Base-by-base conservation (phyloP, 1,140 invertebrate genomes). In the Drosophila lini region DNA sequence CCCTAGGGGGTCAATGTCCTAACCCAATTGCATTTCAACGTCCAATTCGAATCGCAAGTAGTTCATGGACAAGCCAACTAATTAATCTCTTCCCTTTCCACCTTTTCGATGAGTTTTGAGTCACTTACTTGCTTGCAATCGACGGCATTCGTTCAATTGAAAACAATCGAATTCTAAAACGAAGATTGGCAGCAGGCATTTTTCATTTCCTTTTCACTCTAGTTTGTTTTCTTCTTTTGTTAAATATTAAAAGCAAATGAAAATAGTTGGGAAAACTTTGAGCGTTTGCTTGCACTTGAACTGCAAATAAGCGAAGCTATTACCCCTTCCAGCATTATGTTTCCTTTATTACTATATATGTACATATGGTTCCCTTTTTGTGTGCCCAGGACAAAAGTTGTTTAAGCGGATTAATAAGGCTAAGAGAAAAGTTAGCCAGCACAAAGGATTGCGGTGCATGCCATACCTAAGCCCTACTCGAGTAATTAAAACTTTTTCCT, bases 351-450 rank as follows among this genome's bases (percentile, higher is more conserved):
- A 42, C 19, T 19, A 5, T 28, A 28, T 5, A 25, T 0, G 5
- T 28, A 11, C 52, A 63, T 11, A 53, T 22, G 36, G 19, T 19
- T 19, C 9, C 3, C 45, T 28, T 31, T 67, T 64, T 68, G 58
- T 63, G 45, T 52, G 45, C 34, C 19, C 13, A 52, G 19, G 13
- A 65, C 60, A 64, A 65, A 55, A 69, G 65, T 65, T 65, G 31
- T 19, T 32, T 65, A 69, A 65, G 65, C 65, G 45, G 65, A 65
- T 69, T 69, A 69, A 65, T 65, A 69, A 65, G 11, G 60, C 44
- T 52, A 53, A 65, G 11, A 65, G 45, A 38, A 69, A 69, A 69
- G 60, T 69, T 67, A 42, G 11, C 36, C 59, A 36, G 16, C 31
- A 28, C 25, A 58, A 64, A 36, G 52, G 47, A 52, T 42, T 60